Percentiles rank a stretch among this genome's conserved stretches.
These are phyloP conservation scores for Cryptocephalus primarius DNA, from an alignment of 2,888 invertebrate species.

Conservation along the genomic window DNA sequence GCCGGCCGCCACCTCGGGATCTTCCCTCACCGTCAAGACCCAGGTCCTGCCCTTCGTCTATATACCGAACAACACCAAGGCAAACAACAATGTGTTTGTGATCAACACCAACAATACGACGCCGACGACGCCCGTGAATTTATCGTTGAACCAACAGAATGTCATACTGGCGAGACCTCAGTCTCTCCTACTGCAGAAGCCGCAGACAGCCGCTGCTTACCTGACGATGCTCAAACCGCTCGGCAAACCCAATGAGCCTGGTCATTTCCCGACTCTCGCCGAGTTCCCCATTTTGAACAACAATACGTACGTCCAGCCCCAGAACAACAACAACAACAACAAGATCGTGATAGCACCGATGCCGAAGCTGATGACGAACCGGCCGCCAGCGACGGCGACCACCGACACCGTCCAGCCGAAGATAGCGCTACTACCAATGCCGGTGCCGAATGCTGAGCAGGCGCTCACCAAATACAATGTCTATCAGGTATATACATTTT, in stretches of 20 bases:
- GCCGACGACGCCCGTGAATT: conserved; percentile 7
- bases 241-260: conserved; percentile 30
- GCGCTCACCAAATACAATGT: conserved; percentile 23
- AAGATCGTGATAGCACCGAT: conserved; percentile 49
- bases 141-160: conserved; percentile 15
- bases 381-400: conserved; percentile 45
- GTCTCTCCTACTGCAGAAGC: conserved; percentile 49
- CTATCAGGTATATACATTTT: too few relatives aligned
- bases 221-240: conserved; percentile 46
- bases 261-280: conserved; percentile 8
- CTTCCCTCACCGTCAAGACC: conserved; percentile 23
- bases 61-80: conserved; percentile 38
- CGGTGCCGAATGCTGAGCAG: conserved; percentile 19
- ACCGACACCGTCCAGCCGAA: conserved; percentile 42
- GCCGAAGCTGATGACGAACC: conserved; percentile 46
- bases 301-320: conserved; percentile 11
- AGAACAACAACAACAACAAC: conserved; percentile 25
- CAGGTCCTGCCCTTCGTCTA: conserved; percentile 48
- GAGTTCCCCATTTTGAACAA: conserved; percentile 23
- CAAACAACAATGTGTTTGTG: conserved; percentile 2
- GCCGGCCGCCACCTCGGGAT: conserved; percentile 7
- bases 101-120: conserved; percentile 18
- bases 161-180: conserved; percentile 33
- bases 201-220: conserved; percentile 42
- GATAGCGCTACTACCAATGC: conserved; percentile 31